phyloP scores from a whole-genome alignment of 2,888 invertebrate species.

The Idaea straminata region DNA sequence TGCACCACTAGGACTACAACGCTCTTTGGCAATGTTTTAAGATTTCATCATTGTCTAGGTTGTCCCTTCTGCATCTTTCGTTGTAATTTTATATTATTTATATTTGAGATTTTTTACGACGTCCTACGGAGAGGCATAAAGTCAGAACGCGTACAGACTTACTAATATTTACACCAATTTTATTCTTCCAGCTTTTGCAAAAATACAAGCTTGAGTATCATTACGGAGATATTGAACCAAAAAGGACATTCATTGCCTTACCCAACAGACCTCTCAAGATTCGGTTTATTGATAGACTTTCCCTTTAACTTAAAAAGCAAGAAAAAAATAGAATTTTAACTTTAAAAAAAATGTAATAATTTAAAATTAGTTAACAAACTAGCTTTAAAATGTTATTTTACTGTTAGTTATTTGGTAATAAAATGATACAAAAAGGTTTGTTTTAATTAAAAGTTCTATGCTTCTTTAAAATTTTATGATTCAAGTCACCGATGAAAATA shows the following conservation, averaged over 20 bases:
- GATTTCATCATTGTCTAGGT: no score
- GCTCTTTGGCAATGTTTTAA: no score
- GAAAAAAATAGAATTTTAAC: conserved; percentile 2
- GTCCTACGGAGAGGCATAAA: no score
- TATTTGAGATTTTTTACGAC: no score
- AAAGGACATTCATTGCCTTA: conserved; percentile 78
- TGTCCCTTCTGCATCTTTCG: no score
- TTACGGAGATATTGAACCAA: conserved; percentile 82
- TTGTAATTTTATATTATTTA: no score
- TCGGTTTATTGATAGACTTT: conserved; percentile 81
- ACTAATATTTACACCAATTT: neutral
- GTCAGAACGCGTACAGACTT: no score
- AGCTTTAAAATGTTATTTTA: neutral
- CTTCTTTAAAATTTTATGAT: no score
- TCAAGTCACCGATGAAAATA: no score
- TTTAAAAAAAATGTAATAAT: neutral
- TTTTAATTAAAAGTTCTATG: no score
- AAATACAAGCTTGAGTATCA: conserved; percentile 84
- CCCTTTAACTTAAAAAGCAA: conserved; percentile 21
- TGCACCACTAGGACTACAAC: no score
- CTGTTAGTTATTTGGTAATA: neutral
- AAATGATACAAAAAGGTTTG: no score
- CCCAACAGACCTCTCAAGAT: conserved; percentile 82
- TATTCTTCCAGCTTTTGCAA: conserved; percentile 75
- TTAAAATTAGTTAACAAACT: neutral